Evolutionary conservation across 2,888 invertebrate species (phyloP), one percentile per base, ranked within the genome.

Genomic region (Caenorhabditis plicata): DNA sequence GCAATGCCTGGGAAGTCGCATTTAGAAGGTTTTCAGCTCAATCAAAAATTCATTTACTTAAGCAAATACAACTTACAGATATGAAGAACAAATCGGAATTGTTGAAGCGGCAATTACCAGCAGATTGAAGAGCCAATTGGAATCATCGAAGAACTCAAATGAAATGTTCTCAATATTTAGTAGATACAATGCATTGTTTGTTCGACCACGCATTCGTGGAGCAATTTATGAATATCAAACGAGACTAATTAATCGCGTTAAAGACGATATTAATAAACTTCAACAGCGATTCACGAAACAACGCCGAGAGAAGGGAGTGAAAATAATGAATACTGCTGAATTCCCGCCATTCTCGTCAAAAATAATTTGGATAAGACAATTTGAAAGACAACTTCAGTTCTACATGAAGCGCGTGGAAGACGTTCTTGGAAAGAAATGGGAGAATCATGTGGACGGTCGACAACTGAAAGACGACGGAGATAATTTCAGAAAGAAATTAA

Each of bases 191-290:
- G 96, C 96, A 0, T 85, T 99, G 44, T 98, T 99, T 84, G 94
- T 99, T 9, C 88, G 98, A 8, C 96, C 95, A 2, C 96, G 98
- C 83, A 99, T 99, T 81, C 88, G 95, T 36, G 73, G 98, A 39
- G 98, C 98, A 22, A 99, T 99, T 71, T 87, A 96, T 38, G 98
- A 98, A 84, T 98, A 98, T 83, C 98, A 99, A 84, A 95, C 96
- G 0, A 95, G 98, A 82, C 87, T 99, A 49, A 98, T 99, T 81
- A 95, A 96, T 81, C 87, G 96, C 45, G 98, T 99, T 20, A 98
- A 98, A 83, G 96, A 96, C 81, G 98, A 99, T 81, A 99, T 99
- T 73, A 95, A 95, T 82, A 88, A 91, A 0, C 84, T 99, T 51
- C 27, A 40, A 25, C 44, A 45, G 22, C 15, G 60, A 36, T 60